These are phyloP conservation scores for Episyrphus balteatus DNA, from an alignment of 1,140 invertebrate genomes.

Conservation along the genomic window DNA sequence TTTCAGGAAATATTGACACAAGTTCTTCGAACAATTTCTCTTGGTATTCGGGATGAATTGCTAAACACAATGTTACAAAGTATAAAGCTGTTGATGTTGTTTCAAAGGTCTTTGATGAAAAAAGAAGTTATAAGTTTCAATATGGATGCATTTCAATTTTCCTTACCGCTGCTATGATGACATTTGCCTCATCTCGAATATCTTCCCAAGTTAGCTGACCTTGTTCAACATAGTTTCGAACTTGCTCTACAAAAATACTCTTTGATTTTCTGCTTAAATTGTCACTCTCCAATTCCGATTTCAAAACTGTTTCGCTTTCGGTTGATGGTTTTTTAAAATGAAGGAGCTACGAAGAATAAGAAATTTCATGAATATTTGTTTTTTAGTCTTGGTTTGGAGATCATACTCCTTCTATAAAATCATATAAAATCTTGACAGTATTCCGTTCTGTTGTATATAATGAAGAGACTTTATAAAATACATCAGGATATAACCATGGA, in stretches of 20 bases:
- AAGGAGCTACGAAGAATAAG: too few species aligned
- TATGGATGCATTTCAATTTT: not conserved
- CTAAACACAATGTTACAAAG: constrained; percentile 27
- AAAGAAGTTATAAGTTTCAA: not conserved
- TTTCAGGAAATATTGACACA: constrained; percentile 41
- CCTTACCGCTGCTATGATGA: constrained; percentile 28
- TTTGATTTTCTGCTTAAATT: constrained; percentile 21
- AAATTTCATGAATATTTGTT: too few species aligned
- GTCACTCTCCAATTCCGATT: not conserved
- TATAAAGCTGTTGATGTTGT: constrained; percentile 30
- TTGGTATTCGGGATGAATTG: constrained; percentile 38
- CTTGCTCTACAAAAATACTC: constrained; percentile 28
- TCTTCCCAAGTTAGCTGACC: constrained; percentile 30
- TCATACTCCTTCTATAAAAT: constrained; percentile 26
- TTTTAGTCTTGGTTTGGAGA: too few species aligned
- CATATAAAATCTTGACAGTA: constrained; percentile 21
- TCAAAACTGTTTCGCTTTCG: not conserved
- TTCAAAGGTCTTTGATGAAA: constrained; percentile 25
- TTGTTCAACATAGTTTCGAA: constrained; percentile 23
- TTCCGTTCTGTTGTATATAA: constrained; percentile 21
- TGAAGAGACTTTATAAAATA: constrained; percentile 21
- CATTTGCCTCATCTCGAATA: constrained; percentile 32
- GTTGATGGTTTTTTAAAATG: too few species aligned
- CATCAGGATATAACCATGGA: constrained; percentile 26
- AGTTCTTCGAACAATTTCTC: constrained; percentile 49